Base-by-base conservation (phyloP, 2,113 vertebrate genomes). In the Xiphias gladius region DNA sequence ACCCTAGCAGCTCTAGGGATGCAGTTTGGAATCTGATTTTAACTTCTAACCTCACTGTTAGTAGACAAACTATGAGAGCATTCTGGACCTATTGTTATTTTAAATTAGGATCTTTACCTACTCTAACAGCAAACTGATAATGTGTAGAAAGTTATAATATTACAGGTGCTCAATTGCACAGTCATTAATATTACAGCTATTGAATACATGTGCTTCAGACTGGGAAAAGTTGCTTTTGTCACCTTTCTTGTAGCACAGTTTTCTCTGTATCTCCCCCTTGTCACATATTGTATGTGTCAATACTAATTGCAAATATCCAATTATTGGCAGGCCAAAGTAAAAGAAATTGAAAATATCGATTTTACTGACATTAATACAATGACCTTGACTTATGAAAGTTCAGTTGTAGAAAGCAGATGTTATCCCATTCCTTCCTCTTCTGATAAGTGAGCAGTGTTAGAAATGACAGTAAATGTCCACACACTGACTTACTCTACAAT, bases 11-110 rank as follows among this genome's bases (percentile, higher is more conserved):
- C 22, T 73, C 6, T 11, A 19, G 26, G 22, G 86, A 87, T 65
- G 73, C 66, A 62, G 14, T 10, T 28, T 20, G 11, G 28, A 62
- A 50, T 54, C 64, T 43, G 70, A 79, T 39, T 41, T 39, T 28
- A 28, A 74, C 83, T 62, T 73, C 55, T 71, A 41, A 73, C 58
- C 68, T 50, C 9, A 5, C 16, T 14, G 9, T 13, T 57, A 73
- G 43, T 28, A 16, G 17, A 14, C 4, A 52, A 61, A 43, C n/a
- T 26, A 1, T 32, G n/a, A 57, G n/a, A 19, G 8, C 24, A 39
- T 69, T 10, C 14, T 39, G 20, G 9, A 73, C 17, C 10, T 54
- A 0, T 50, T 50, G 35, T 55, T 55, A 22, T n/a, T 63, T 41
- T n/a, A 32, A 41, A n/a, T 41, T n/a, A 11, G 7, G 20, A 16